Conservation (phyloP, 92 coral and sea anemone species). For the Phenganax marumi region DNA sequence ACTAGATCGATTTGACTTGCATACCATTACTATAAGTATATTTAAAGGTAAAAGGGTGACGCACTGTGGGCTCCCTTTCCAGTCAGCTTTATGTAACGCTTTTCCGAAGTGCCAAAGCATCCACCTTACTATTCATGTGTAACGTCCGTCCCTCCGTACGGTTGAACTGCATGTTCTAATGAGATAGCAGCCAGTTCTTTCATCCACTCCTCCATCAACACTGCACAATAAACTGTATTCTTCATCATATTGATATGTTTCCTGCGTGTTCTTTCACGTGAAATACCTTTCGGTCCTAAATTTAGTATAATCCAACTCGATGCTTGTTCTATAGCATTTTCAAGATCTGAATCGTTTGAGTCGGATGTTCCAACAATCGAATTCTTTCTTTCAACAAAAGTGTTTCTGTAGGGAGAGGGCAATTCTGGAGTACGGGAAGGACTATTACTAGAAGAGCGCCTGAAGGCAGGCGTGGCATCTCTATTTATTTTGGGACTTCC, state of each 20-base stretch:
- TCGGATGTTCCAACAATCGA: background rate
- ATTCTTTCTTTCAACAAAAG: conserved; percentile 29
- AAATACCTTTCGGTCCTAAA: conserved; percentile 40
- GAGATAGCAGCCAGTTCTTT: conserved; percentile 98
- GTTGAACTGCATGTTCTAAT: conserved; percentile 87
- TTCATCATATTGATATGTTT: conserved; percentile 75
- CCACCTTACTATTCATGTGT: background rate
- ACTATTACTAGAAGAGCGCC: conserved; percentile 23
- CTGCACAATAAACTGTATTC: conserved; percentile 88
- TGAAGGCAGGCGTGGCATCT: conserved; percentile 49
- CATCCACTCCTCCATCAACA: conserved; percentile 94
- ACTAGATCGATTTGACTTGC: too few relatives aligned
- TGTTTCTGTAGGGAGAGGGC: conserved; percentile 36
- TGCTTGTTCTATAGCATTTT: conserved; percentile 29
- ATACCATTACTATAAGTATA: too few relatives aligned
- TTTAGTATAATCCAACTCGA: conserved; percentile 42
- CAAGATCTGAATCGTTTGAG: conserved; percentile 32
- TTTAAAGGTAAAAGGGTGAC: too few relatives aligned
- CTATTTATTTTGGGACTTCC: conserved; percentile 62
- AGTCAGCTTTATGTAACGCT: too few relatives aligned
- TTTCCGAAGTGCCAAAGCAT: too few relatives aligned
- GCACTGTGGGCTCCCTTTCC: too few relatives aligned
- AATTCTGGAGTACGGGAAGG: conserved; percentile 29
- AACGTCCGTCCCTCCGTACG: conserved; percentile 42
- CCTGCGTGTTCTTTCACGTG: conserved; percentile 41